A percentile compares a stretch with the other conserved stretches of the same genome.
Evolutionary conservation across 2,797 vertebrate species (phyloP).

Genomic region (Eupleurogrammus muticus): DNA sequence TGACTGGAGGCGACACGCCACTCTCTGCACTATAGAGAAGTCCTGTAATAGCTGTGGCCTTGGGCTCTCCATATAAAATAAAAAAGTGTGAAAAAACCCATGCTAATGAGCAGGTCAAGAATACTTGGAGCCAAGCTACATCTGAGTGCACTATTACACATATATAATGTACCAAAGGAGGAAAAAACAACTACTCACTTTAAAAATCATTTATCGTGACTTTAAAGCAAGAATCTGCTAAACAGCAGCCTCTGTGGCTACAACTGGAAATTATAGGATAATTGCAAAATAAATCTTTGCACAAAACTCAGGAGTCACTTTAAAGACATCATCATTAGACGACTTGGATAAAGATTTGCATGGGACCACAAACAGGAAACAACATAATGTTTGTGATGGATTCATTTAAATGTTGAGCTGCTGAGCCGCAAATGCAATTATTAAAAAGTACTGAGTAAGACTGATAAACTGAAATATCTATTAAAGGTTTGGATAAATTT

Average conservation of each 20-base stretch:
- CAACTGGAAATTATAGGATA: background rate
- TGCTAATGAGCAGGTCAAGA: conserved; percentile 37
- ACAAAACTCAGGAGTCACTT: background rate
- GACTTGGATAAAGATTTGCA: background rate
- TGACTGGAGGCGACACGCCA: conserved; percentile 24
- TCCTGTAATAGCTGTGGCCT: conserved; percentile 52
- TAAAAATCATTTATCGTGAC: background rate
- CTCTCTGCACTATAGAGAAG: conserved; percentile 39
- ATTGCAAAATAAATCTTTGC: background rate
- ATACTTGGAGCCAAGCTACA: conserved; percentile 47
- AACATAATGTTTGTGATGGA: background rate
- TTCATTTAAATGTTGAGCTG: background rate
- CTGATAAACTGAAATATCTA: background rate
- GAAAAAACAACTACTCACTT: background rate
- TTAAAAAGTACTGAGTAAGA: background rate
- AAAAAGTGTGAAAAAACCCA: conserved; percentile 35
- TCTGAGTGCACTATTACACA: background rate
- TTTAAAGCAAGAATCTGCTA: background rate
- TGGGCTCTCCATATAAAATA: conserved; percentile 47
- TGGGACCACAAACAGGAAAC: background rate
- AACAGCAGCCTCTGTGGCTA: background rate
- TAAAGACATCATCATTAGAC: background rate
- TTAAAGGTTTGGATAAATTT: too few relatives aligned
- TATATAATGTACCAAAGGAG: background rate
- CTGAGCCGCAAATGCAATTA: background rate